A percentile compares a stretch with the other conserved stretches of the same genome.
phyloP scores from a whole-genome alignment of 2,113 vertebrate genomes.

The Gymnocephalus cernua region DNA sequence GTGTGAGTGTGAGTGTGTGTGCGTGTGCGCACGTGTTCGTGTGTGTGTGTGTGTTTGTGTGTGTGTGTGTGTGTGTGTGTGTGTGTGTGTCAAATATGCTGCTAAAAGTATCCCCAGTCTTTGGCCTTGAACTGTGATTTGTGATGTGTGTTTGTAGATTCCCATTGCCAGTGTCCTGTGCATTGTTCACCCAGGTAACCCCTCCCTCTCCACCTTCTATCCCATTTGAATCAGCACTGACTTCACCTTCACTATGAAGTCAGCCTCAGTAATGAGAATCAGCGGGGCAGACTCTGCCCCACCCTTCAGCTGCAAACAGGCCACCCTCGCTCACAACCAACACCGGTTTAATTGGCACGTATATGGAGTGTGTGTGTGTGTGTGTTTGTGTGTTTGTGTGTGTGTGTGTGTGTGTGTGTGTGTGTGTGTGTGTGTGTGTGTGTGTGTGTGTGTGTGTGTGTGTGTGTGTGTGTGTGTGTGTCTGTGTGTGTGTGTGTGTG shows the following conservation, averaged over 20 bases:
- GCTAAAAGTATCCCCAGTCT: neutral
- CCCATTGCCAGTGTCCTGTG: neutral
- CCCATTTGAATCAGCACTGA: conserved; percentile 68
- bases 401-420: neutral
- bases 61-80: conserved; percentile 23
- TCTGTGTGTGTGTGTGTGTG: neutral
- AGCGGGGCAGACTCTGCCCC: conserved; percentile 34
- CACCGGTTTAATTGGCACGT: conserved; percentile 31
- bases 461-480: neutral
- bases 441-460: neutral
- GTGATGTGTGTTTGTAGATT: neutral
- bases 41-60: conserved; percentile 25
- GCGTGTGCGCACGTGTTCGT: conserved; percentile 26
- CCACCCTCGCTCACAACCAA: conserved; percentile 34
- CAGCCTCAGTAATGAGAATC: conserved; percentile 80
- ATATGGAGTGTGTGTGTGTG: conserved; percentile 43
- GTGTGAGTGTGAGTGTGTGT: conserved; percentile 27
- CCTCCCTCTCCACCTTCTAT: conserved; percentile 3
- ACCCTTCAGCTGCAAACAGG: conserved; percentile 47
- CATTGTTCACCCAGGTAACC: conserved; percentile 16
- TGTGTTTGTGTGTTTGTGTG: conserved; percentile 38
- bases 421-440: neutral
- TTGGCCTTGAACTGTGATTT: conserved; percentile 18
- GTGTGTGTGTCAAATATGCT: conserved; percentile 21
- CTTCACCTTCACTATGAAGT: conserved; percentile 82